phyloP scores from a whole-genome alignment of 2,113 vertebrate genomes.

The Nycticebus coucang region DNA sequence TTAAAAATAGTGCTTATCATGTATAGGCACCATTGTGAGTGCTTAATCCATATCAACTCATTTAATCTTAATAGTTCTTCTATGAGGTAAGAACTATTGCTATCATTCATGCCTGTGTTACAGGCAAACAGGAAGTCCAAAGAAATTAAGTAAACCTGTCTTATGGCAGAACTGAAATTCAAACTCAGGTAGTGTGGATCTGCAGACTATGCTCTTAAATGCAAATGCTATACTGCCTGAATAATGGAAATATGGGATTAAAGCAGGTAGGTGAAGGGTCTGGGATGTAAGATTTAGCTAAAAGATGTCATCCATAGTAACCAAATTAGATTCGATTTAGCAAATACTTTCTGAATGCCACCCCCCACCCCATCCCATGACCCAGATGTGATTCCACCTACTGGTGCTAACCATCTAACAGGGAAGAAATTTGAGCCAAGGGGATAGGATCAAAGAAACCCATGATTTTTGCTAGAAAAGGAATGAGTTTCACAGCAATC shows the following conservation, averaged over 20 bases:
- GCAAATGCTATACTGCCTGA: background rate
- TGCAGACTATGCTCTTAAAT: constrained; percentile 24
- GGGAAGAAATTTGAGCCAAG: constrained; percentile 12
- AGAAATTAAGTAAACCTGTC: background rate
- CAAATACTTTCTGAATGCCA: constrained; percentile 30
- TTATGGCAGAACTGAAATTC: too few species aligned
- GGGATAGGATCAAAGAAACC: constrained; percentile 22
- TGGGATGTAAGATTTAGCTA: background rate
- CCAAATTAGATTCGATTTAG: background rate
- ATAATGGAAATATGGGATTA: background rate
- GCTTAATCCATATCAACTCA: background rate
- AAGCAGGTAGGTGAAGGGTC: background rate
- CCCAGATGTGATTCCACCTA: background rate
- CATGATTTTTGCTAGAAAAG: constrained; percentile 20
- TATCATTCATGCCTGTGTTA: background rate
- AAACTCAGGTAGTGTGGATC: background rate
- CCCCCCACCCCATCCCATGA: background rate
- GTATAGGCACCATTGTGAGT: background rate
- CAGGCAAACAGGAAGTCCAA: background rate
- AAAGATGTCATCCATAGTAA: constrained; percentile 16
- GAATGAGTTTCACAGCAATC: background rate
- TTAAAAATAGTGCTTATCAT: constrained; percentile 17
- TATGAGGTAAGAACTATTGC: background rate
- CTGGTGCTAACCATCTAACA: background rate
- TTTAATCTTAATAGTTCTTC: background rate